A percentile compares a stretch with the other conserved stretches of the same genome.
phyloP scores from a whole-genome alignment of 1,140 invertebrate species.

The Zaprionus gabonicus region DNA sequence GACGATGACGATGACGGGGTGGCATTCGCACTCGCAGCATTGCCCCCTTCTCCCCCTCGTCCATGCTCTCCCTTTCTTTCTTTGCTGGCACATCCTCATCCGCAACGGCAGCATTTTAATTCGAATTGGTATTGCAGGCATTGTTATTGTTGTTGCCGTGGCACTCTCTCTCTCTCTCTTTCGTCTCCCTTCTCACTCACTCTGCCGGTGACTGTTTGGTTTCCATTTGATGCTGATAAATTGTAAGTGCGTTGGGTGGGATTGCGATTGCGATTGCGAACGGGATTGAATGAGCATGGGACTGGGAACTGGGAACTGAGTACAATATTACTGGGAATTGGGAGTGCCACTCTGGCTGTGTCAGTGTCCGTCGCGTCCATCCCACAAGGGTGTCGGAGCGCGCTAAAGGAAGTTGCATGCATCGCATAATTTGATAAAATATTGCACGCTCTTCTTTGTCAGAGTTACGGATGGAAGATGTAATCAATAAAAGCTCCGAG shows the following conservation, averaged over 20 bases:
- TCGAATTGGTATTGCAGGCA: slow-evolving; percentile 77
- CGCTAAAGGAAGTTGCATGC: slow-evolving; percentile 66
- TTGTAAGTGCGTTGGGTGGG: slow-evolving; percentile 72
- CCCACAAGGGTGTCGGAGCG: slow-evolving; percentile 66
- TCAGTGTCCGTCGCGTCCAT: slow-evolving; percentile 1
- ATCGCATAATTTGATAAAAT: slow-evolving; percentile 81
- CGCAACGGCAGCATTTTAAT: slow-evolving; percentile 77
- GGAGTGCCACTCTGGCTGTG: slow-evolving; percentile 3
- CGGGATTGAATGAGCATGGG: slow-evolving; percentile 12
- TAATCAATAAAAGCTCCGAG: slow-evolving; percentile 59
- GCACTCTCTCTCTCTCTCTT: slow-evolving; percentile 29
- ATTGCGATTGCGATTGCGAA: slow-evolving; percentile 21
- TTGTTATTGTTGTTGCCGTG: slow-evolving; percentile 68
- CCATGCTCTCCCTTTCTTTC: neutral
- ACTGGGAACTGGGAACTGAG: neutral
- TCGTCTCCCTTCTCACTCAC: slow-evolving; percentile 5
- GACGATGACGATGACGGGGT: slow-evolving; percentile 40
- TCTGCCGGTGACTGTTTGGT: slow-evolving; percentile 53
- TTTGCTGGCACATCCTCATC: slow-evolving; percentile 33
- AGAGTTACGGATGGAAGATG: slow-evolving; percentile 42
- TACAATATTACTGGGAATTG: slow-evolving; percentile 4
- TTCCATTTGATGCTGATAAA: slow-evolving; percentile 82
- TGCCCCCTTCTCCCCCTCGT: neutral
- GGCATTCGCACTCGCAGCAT: slow-evolving; percentile 36
- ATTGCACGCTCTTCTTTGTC: slow-evolving; percentile 72